Base-by-base conservation (phyloP, 2,888 invertebrate species). In the Ganaspis brasiliensis region DNA sequence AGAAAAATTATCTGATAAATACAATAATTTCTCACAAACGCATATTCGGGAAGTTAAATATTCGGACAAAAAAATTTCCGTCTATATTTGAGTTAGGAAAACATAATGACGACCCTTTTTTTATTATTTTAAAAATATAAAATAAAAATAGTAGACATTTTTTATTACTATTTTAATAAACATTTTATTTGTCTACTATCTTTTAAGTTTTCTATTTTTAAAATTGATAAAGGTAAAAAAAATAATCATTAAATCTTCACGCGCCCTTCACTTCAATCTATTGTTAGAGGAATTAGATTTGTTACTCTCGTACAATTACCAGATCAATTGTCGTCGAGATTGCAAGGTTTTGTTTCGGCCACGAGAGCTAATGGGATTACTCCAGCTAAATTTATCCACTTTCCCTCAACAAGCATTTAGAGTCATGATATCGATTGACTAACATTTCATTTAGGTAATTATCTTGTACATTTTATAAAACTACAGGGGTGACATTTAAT, bases 311-410 rank as follows among this genome's bases (percentile, higher is more conserved):
- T 40, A 40, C 63, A 63, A 61, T 61, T 19, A 63, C 40, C 21
- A 45, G 63, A 63, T 63, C 40, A 37, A 63, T 63, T 63, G 40
- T 24, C 40, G 40, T 40, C n/a, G 40, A 63, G 37, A 63, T 63
- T 63, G 63, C 63, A 37, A 14, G 63, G 40, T 63, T 37, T 63
- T 63, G 63, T 63, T 63, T 63, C 63, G 63, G 63, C 37, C 24
- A 63, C 40, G 8, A 21, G 24, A 45, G 63, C 40, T 63, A 63
- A 63, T 63, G 40, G 63, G 21, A 63, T 63, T 63, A 63, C 63
- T 52, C 19, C 40, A 24, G 63, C 37, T 63, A 21, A 40, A 63
- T 63, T 63, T 40, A 40, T 40, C 40, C 63, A 63, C 63, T 63
- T 63, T 63, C 40, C 21, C 40, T 63, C 63, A 37, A 63, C 63